Percentiles rank a stretch among this genome's conserved stretches.
phyloP scores from a whole-genome alignment of 2,113 vertebrate genomes.

The Corydoras sp. region DNA sequence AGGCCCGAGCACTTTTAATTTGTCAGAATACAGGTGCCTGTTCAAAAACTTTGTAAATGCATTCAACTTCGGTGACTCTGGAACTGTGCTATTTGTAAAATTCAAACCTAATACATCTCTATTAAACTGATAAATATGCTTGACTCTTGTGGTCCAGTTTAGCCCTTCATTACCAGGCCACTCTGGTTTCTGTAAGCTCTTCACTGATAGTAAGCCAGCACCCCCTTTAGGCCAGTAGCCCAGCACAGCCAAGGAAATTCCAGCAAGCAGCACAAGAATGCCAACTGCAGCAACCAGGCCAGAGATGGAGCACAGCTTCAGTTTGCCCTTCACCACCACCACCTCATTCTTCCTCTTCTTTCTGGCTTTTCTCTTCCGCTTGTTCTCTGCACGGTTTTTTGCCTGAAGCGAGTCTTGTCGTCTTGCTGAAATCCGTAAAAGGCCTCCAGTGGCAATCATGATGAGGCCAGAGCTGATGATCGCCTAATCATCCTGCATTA shows the following conservation, averaged over 20 bases:
- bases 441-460: slow-evolving; percentile 96
- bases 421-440: slow-evolving; percentile 86
- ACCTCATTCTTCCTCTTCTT: slow-evolving; percentile 87
- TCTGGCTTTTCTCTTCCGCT: slow-evolving; percentile 78
- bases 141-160: slow-evolving; percentile 36
- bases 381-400: slow-evolving; percentile 68
- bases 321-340: slow-evolving; percentile 90
- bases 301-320: slow-evolving; percentile 83
- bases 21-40: slow-evolving; percentile 85
- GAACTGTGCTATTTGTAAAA: slow-evolving; percentile 36
- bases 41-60: slow-evolving; percentile 77
- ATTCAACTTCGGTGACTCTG: slow-evolving; percentile 41
- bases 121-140: slow-evolving; percentile 29
- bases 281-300: slow-evolving; percentile 84
- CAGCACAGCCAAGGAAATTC: slow-evolving; percentile 81
- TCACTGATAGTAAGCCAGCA: slow-evolving; percentile 48
- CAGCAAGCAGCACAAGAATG: slow-evolving; percentile 82
- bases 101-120: slow-evolving; percentile 32
- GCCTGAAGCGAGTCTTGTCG: slow-evolving; percentile 84
- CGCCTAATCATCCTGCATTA: slow-evolving; percentile 48
- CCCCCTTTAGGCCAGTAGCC: slow-evolving; percentile 88
- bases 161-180: neutral
- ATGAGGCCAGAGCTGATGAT: slow-evolving; percentile 47
- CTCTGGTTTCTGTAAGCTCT: slow-evolving; percentile 27
- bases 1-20: slow-evolving; percentile 88